Percentiles rank a stretch among this genome's conserved stretches.
Conservation (phyloP, 2,888 invertebrate genomes). For the Lithosia quadra region DNA sequence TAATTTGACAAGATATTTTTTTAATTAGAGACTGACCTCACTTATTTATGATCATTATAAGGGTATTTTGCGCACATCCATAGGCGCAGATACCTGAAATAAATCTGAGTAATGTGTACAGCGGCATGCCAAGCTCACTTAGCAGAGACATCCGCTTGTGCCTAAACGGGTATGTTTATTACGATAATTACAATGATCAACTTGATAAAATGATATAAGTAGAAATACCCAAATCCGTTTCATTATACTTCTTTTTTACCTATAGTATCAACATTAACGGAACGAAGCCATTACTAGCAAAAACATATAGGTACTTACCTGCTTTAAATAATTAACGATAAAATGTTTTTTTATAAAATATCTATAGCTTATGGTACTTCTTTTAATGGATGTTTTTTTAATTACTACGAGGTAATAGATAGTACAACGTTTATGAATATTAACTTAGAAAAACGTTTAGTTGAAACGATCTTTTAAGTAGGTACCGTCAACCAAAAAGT, state of each 20-base stretch:
- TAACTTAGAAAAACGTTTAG: not conserved
- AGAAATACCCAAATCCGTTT: not conserved
- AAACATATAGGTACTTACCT: not conserved
- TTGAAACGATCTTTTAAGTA: not conserved
- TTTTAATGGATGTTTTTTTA: not conserved
- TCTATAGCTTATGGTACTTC: not conserved
- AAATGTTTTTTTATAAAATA: not conserved
- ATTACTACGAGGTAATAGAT: not conserved
- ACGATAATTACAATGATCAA: not conserved
- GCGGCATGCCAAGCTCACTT: not conserved
- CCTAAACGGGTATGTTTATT: not conserved
- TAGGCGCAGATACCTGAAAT: not conserved
- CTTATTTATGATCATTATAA: not conserved
- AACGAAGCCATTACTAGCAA: not conserved
- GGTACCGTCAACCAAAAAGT: not conserved
- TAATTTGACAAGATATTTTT: not conserved
- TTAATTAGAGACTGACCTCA: not conserved
- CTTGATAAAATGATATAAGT: not conserved
- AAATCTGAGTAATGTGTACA: not conserved
- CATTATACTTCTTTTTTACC: not conserved
- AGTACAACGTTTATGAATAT: not conserved
- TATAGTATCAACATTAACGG: not conserved
- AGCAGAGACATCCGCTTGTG: conserved; percentile 10
- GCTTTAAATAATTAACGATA: not conserved
- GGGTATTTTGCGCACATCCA: not conserved